Conservation (phyloP, 2,888 invertebrate species). For the Drosophila pegasa region DNA sequence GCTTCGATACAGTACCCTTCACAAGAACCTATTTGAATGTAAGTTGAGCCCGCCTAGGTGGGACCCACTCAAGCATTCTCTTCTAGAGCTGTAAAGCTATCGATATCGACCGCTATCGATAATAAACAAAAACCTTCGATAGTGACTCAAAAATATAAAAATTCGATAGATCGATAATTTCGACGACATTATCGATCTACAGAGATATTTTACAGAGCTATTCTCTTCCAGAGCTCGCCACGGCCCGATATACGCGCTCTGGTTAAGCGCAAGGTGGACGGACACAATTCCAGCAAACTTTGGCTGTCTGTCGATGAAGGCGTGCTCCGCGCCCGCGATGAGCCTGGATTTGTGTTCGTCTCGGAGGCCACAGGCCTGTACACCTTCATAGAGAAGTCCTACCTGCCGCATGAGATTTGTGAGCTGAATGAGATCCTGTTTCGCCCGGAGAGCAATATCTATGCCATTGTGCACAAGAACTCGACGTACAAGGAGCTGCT, state of each 20-base stretch:
- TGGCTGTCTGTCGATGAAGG: conserved; percentile 76
- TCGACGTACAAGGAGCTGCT: conserved; percentile 81
- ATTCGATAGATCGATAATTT: too few species aligned
- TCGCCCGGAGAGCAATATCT: conserved; percentile 69
- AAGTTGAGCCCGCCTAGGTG: conserved; percentile 7
- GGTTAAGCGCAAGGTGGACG: conserved; percentile 69
- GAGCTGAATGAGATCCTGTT: conserved; percentile 82
- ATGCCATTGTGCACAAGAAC: conserved; percentile 65
- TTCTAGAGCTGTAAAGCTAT: conserved; percentile 60
- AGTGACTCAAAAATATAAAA: too few species aligned
- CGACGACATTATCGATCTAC: too few species aligned
- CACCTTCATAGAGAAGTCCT: conserved; percentile 74
- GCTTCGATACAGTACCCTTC: conserved; percentile 85
- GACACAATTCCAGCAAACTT: conserved; percentile 58
- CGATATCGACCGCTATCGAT: too few species aligned
- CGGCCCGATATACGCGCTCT: conserved; percentile 71
- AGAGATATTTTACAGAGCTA: too few species aligned
- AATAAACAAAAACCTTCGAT: too few species aligned
- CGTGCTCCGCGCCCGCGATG: conserved; percentile 67
- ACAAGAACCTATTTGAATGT: conserved; percentile 77
- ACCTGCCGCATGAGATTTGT: conserved; percentile 82
- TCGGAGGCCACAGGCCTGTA: conserved; percentile 79
- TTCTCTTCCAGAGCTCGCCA: conserved; percentile 51
- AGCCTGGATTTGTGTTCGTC: conserved; percentile 81
- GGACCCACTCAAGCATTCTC: too few species aligned